Evolutionary conservation across 2,888 invertebrate genomes (phyloP).

Genomic region (Perdita meconis): DNA sequence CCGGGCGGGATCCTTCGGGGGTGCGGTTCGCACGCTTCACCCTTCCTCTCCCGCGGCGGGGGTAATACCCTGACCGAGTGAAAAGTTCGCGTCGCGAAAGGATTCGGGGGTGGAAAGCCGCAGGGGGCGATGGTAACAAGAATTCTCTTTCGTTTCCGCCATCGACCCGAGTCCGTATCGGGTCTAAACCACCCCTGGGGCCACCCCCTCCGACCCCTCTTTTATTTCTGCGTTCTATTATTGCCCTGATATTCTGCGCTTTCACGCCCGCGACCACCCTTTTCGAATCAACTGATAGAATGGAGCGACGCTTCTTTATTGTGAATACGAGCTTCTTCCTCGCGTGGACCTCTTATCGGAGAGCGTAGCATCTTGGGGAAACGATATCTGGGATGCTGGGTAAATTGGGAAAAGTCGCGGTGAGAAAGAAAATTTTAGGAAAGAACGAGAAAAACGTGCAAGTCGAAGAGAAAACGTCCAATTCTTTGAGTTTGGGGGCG

Average conservation of each 20-base stretch:
- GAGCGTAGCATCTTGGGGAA: too few relatives aligned
- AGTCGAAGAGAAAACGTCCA: too few relatives aligned
- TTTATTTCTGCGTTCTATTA: conserved; percentile 32
- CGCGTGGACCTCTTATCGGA: too few relatives aligned
- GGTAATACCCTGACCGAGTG: conserved; percentile 6
- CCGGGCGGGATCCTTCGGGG: not conserved
- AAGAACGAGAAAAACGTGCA: too few relatives aligned
- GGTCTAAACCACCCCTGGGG: conserved; percentile 29
- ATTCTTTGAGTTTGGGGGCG: too few relatives aligned
- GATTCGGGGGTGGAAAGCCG: conserved; percentile 19
- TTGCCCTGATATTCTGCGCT: conserved; percentile 39
- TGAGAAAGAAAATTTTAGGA: too few relatives aligned
- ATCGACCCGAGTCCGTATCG: conserved; percentile 12
- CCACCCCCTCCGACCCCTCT: not conserved
- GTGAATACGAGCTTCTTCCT: too few relatives aligned
- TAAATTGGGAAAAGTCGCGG: too few relatives aligned
- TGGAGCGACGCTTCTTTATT: not conserved
- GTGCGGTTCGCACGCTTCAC: not conserved
- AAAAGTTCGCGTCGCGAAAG: conserved; percentile 39
- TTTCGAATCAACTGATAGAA: not conserved
- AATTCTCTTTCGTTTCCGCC: conserved; percentile 10
- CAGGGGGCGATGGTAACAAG: not conserved
- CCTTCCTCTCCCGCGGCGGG: not conserved
- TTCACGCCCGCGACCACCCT: not conserved
- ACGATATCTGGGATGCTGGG: too few relatives aligned